These are phyloP conservation scores for Rambutsinella grinnellia DNA, from an alignment of 2,888 invertebrate genomes.

Conservation along the genomic window DNA sequence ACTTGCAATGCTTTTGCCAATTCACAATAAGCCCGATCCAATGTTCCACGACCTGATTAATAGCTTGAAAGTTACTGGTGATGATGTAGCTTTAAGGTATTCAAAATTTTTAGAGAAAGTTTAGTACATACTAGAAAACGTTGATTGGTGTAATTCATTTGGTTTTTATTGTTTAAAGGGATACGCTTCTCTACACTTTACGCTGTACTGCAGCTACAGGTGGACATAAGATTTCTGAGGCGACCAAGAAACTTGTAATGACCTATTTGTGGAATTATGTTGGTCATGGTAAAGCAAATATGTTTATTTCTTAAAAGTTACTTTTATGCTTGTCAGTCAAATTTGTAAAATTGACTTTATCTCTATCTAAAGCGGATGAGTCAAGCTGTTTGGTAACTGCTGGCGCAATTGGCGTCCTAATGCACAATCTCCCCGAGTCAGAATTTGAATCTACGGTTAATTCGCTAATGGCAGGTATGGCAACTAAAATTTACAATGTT, in stretches of 20 bases:
- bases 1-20: constrained; percentile 87
- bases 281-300: constrained; percentile 10
- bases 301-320: neutral
- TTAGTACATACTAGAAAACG: neutral
- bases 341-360: no score
- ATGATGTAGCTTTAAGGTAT: constrained; percentile 83
- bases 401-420: constrained; percentile 90
- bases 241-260: constrained; percentile 81
- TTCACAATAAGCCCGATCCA: constrained; percentile 94
- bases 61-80: constrained; percentile 81
- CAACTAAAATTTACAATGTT: no score
- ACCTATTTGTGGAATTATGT: constrained; percentile 51
- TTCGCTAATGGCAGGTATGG: constrained; percentile 77
- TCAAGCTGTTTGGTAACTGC: constrained; percentile 84
- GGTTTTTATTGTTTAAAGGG: constrained; percentile 72
- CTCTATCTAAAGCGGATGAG: constrained; percentile 76
- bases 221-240: constrained; percentile 90
- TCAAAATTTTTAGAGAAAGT: neutral
- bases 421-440: constrained; percentile 79
- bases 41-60: constrained; percentile 94
- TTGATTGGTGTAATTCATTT: constrained; percentile 9
- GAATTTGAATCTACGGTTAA: constrained; percentile 81
- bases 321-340: neutral
- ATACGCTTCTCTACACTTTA: constrained; percentile 93
- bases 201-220: constrained; percentile 86